Evolutionary conservation across 2,888 invertebrate species (phyloP).

Genomic region (Selenia dentaria): DNA sequence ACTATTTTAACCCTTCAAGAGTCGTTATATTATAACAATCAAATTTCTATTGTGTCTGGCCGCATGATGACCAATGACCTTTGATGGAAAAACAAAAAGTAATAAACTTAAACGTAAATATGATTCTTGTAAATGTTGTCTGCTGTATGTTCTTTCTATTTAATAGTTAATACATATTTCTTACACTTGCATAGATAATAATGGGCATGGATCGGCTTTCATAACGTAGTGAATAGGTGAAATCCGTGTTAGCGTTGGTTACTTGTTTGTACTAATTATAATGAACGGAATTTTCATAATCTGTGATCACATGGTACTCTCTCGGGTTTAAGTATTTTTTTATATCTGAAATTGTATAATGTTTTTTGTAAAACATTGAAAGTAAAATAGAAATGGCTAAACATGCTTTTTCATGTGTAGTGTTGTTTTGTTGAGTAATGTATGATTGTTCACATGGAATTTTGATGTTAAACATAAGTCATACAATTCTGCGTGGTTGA

Average conservation of each 20-base stretch:
- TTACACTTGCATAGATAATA: slow-evolving; percentile 24
- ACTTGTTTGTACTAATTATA: slow-evolving; percentile 69
- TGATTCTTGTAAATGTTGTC: no score
- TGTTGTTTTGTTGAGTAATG: slow-evolving; percentile 53
- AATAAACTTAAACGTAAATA: no score
- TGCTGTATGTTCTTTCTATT: no score
- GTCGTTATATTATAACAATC: no score
- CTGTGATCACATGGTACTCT: slow-evolving; percentile 85
- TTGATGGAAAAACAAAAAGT: no score
- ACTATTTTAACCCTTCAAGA: no score
- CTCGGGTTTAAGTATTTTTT: slow-evolving; percentile 77
- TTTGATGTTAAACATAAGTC: slow-evolving; percentile 4
- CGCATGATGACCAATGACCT: no score
- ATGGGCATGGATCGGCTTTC: slow-evolving; percentile 74
- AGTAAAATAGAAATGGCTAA: slow-evolving; percentile 56
- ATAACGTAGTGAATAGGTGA: slow-evolving; percentile 63
- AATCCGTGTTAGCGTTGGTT: slow-evolving; percentile 73
- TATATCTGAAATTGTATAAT: slow-evolving; percentile 61
- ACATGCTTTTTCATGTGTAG: slow-evolving; percentile 51
- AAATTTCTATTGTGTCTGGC: no score
- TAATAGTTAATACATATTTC: neutral
- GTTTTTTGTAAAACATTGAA: slow-evolving; percentile 38
- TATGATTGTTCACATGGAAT: slow-evolving; percentile 18
- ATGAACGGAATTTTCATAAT: slow-evolving; percentile 76
- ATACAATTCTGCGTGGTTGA: slow-evolving; percentile 3